These are phyloP conservation scores for Nudaria mundana DNA, from an alignment of 2,888 invertebrate species.

Conservation along the genomic window DNA sequence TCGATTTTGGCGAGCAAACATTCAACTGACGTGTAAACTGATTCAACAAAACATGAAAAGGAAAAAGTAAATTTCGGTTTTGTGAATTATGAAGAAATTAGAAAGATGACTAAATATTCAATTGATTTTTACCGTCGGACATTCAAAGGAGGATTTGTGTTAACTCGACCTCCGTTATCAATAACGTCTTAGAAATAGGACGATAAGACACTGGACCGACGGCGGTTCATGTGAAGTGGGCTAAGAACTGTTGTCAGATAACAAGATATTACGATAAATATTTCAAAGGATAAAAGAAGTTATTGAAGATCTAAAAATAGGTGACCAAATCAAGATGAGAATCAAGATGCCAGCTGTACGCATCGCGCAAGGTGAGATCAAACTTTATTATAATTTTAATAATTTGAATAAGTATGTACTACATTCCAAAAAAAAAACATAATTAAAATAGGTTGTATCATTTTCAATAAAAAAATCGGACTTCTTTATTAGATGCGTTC, in stretches of 20 bases:
- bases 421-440: too few species aligned
- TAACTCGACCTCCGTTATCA: constrained; percentile 63
- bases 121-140: constrained; percentile 65
- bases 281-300: constrained; percentile 66
- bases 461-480: too few species aligned
- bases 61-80: constrained; percentile 63
- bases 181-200: constrained; percentile 59
- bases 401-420: constrained; percentile 8
- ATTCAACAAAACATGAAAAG: constrained; percentile 68
- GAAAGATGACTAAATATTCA: constrained; percentile 60
- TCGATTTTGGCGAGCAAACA: constrained; percentile 60
- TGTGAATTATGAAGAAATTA: constrained; percentile 51
- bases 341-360: constrained; percentile 98
- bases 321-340: constrained; percentile 92
- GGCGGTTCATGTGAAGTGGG: constrained; percentile 77
- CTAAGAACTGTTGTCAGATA: constrained; percentile 63
- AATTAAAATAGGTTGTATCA: too few species aligned
- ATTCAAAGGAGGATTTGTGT: constrained; percentile 57
- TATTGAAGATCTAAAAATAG: constrained; percentile 76
- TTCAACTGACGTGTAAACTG: constrained; percentile 49
- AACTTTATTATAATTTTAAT: not conserved
- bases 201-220: constrained; percentile 74
- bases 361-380: constrained; percentile 94
- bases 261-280: constrained; percentile 63
- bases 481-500: constrained; percentile 7